Base-by-base conservation (phyloP, 2,113 vertebrate species). In the Scytalopus superciliaris region DNA sequence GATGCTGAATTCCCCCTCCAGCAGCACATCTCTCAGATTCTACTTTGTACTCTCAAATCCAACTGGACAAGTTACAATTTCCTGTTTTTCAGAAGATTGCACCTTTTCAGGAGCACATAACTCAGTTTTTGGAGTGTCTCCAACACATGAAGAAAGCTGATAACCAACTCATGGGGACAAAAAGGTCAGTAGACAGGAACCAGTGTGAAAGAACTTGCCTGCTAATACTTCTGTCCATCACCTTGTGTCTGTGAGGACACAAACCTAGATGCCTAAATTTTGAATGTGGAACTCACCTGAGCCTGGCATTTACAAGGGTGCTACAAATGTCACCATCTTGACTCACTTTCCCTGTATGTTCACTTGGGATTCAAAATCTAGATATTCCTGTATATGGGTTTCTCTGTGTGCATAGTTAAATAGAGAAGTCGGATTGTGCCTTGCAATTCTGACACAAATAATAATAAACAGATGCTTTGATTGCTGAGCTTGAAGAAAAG, bases 1-100 rank as follows among this genome's bases (percentile, higher is more conserved):
- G 82, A 88, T 90, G 82, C 40, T 85, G 59, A 74, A 93, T 92
- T 88, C 92, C 68, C 49, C 75, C 75, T 74, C 93, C 79, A 88
- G 76, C 86, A 80, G 40, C 37, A 30, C 31, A 33, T 72, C 56
- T 74, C 64, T 79, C 56, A 76, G 25, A 60, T 47, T 89, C 40
- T 67, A 15, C 39, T 75, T 90, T 80, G 28, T 57, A 7, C 19
- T 70, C 89, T 90, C 57, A 78, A 79, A 95, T 75, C 23, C 31
- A 75, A 30, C 33, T 49, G 44, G 52, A 57, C n/a, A 92, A 75
- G 13, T 28, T 75, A 25, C 44, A 70, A 30, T 87, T 87, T 87
- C 68, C 31, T 68, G 4, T 4, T 42, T 84, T 56, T n/a, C 84
- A 75, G 35, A 31, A 7, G 9, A 40, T 35, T 80, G 9, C 30